Percentiles rank a stretch among this genome's conserved stretches.
phyloP scores from a whole-genome alignment of 1,140 invertebrate genomes.

The Phymastichus coffea region DNA sequence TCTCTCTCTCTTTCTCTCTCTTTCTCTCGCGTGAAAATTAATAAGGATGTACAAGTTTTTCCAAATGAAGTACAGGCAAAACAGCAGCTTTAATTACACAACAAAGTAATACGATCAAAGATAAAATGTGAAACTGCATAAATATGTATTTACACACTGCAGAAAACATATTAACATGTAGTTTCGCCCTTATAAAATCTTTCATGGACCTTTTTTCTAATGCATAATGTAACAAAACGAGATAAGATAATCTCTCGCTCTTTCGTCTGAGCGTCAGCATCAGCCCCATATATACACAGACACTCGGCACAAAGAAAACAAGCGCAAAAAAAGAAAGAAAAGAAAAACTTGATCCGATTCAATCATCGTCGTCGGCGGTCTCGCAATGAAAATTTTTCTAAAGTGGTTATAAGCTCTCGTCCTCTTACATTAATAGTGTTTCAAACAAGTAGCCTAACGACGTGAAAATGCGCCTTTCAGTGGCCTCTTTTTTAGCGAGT shows the following conservation, averaged over 20 bases:
- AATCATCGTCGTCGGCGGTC: neutral
- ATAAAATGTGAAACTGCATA: too few species aligned
- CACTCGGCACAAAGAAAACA: too few species aligned
- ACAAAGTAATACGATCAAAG: too few species aligned
- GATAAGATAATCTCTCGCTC: neutral
- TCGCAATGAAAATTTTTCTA: conserved; percentile 18
- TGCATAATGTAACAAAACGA: conserved; percentile 17
- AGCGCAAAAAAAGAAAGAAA: neutral
- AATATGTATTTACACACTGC: too few species aligned
- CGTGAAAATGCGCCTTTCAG: conserved; percentile 25
- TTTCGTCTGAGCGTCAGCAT: neutral
- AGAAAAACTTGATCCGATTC: conserved; percentile 1
- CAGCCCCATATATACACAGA: too few species aligned
- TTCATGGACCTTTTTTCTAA: conserved; percentile 20
- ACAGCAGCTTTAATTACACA: too few species aligned
- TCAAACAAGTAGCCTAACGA: conserved; percentile 11
- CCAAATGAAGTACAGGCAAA: too few species aligned
- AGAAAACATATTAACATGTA: neutral
- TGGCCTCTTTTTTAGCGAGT: conserved; percentile 23
- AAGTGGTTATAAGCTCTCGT: neutral
- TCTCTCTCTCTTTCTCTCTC: too few species aligned
- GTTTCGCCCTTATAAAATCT: neutral
- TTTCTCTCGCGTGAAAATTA: too few species aligned
- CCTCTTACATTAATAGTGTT: conserved; percentile 10
- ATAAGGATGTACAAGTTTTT: too few species aligned